phyloP scores from a whole-genome alignment of 2,797 vertebrate genomes.

The Micromesistius poutassou region DNA sequence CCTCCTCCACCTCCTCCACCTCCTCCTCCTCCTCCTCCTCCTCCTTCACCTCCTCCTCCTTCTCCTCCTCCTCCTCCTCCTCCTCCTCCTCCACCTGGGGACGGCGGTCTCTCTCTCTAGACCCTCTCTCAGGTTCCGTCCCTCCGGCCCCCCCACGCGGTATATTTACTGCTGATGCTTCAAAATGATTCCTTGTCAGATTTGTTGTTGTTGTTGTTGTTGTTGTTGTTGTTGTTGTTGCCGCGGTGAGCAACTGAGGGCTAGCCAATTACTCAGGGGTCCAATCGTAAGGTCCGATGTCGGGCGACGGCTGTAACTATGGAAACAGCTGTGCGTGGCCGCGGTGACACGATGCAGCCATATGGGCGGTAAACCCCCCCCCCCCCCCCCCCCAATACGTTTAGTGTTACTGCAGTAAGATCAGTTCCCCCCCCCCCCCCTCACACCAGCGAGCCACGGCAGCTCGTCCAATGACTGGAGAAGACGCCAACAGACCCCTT shows the following conservation, averaged over 20 bases:
- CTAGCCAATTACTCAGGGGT: conserved; percentile 1
- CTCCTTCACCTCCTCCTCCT: too few species aligned
- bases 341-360: background rate
- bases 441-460: background rate
- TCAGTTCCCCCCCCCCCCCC: background rate
- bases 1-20: too few species aligned
- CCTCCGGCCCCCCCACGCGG: background rate
- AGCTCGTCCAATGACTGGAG: background rate
- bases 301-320: background rate
- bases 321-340: background rate
- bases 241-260: background rate
- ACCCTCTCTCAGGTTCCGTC: background rate
- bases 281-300: too few species aligned
- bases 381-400: background rate
- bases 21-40: too few species aligned
- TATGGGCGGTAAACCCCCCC: background rate
- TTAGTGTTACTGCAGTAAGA: background rate
- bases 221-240: background rate
- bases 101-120: background rate
- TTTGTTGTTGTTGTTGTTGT: background rate
- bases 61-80: conserved; percentile 1
- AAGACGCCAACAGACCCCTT: background rate
- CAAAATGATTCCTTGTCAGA: background rate
- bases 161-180: background rate
- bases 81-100: background rate